phyloP scores from a whole-genome alignment of 1,140 invertebrate species.

The Hormaphis cornu region DNA sequence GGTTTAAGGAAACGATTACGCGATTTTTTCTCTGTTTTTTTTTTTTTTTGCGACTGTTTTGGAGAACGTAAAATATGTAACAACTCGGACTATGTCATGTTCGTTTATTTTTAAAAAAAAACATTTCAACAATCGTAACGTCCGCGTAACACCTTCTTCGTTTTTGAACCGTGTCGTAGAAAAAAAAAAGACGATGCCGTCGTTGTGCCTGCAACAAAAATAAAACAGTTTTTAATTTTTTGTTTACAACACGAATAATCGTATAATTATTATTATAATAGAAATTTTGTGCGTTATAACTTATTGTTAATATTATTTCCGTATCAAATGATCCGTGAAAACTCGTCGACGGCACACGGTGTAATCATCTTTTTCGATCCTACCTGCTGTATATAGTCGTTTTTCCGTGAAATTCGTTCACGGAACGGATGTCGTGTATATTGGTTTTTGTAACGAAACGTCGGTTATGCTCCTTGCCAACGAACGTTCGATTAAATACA shows the following conservation, averaged over 20 bases:
- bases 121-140: too few species aligned
- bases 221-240: background rate
- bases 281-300: background rate
- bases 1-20: too few species aligned
- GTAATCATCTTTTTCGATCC: background rate
- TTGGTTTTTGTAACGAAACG: background rate
- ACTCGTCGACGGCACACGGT: constrained; percentile 6
- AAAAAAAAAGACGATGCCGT: background rate
- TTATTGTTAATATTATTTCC: constrained; percentile 22
- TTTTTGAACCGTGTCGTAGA: background rate
- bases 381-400: background rate
- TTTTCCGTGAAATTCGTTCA: background rate
- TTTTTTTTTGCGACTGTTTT: too few species aligned
- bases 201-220: constrained; percentile 8
- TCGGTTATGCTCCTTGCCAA: background rate
- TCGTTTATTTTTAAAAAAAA: too few species aligned
- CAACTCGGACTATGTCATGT: too few species aligned
- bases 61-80: too few species aligned
- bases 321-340: constrained; percentile 23
- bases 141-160: too few species aligned
- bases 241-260: background rate
- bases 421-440: background rate
- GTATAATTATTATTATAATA: background rate
- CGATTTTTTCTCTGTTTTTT: too few species aligned
- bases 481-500: too few species aligned